These are phyloP conservation scores for Drosophila murphyi DNA, from an alignment of 1,140 invertebrate genomes.

Conservation along the genomic window DNA sequence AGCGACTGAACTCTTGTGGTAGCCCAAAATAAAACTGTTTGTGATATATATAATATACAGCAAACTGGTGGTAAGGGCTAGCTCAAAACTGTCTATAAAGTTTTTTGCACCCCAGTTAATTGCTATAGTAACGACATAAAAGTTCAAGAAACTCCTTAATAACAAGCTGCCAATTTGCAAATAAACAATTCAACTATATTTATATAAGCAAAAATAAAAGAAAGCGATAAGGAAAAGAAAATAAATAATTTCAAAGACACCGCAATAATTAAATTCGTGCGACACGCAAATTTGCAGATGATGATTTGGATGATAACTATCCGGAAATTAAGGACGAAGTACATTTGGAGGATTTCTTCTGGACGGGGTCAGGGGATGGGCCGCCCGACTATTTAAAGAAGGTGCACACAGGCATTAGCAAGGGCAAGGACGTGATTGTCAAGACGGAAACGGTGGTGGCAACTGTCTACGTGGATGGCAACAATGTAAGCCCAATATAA, in stretches of 20 bases:
- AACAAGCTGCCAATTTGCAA: constrained; percentile 31
- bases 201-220: neutral
- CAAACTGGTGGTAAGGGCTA: neutral
- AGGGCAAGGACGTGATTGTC: constrained; percentile 81
- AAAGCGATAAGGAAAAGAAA: neutral
- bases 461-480: constrained; percentile 86
- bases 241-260: constrained; percentile 1
- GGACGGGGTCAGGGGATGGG: constrained; percentile 93
- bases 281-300: constrained; percentile 57
- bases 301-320: constrained; percentile 69
- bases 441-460: constrained; percentile 86
- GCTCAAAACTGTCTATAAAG: constrained; percentile 44
- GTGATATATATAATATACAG: neutral
- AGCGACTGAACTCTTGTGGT: neutral
- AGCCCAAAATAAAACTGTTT: neutral
- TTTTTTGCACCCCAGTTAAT: constrained; percentile 50
- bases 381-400: constrained; percentile 84
- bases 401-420: constrained; percentile 79
- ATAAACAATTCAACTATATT: constrained; percentile 19
- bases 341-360: constrained; percentile 92
- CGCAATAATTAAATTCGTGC: constrained; percentile 3
- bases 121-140: constrained; percentile 69
- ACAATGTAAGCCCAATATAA: constrained; percentile 67
- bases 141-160: constrained; percentile 72
- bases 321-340: constrained; percentile 86